Conservation (phyloP, 2,113 vertebrate genomes). For the Puffinus mauretanicus region DNA sequence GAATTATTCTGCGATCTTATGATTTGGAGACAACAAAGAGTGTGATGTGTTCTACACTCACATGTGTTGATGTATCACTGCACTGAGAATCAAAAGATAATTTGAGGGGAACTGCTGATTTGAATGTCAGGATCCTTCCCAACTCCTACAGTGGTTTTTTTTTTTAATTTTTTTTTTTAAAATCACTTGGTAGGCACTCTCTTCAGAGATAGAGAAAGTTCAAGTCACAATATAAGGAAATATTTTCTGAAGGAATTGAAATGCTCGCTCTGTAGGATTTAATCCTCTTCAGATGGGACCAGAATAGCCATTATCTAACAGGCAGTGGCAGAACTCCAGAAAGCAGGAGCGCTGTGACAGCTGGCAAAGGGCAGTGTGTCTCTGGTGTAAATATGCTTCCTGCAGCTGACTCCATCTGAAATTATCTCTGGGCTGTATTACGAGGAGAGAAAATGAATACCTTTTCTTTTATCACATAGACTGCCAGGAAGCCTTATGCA, state of each 20-base stretch:
- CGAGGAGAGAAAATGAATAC: neutral
- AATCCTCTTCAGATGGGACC: neutral
- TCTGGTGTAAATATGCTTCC: neutral
- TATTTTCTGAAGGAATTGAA: neutral
- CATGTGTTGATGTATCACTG: neutral
- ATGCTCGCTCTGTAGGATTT: neutral
- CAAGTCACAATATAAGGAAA: neutral
- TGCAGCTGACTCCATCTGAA: neutral
- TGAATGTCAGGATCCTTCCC: neutral
- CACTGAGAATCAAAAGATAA: neutral
- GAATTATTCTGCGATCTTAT: neutral
- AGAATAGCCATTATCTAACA: neutral
- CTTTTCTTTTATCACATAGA: neutral
- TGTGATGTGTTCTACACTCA: neutral
- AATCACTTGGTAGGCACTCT: neutral
- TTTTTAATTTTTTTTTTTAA: neutral
- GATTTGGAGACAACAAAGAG: neutral
- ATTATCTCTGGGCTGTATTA: neutral
- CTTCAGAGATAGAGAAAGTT: neutral
- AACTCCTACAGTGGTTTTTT: neutral
- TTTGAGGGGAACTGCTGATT: neutral
- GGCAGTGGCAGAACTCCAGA: neutral
- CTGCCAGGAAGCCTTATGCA: neutral
- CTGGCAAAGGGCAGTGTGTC: neutral
- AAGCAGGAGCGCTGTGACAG: rapidly evolving